Evolutionary conservation across 2,888 invertebrate genomes (phyloP), one percentile per base, ranked within the genome.

Genomic region (Megamerina dolium): DNA sequence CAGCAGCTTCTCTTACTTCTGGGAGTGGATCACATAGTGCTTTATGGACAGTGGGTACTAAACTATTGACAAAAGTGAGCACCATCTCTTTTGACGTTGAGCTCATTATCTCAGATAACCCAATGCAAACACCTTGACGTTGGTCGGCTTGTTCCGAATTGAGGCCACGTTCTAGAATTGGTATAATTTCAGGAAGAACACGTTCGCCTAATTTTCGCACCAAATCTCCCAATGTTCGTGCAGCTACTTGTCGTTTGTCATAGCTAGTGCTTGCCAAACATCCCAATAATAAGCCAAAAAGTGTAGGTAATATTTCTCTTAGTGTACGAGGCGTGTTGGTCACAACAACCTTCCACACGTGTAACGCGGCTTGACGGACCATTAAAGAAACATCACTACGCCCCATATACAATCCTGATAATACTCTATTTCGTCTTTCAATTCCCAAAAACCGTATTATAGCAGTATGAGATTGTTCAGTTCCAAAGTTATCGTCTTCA

Each of bases 291-390:
- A 97, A 75, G 12, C 87, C 81, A 73, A 99, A 99, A 34, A 99
- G 74, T 1, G 94, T 93, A 5, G 94, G 92, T 52, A 99, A 76
- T 60, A 99, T 96, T 78, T 97, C 97, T 48, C 93, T 79, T 33
- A 99, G 75, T 0, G 97, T 97, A 66, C 93, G 81, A 1, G 97
- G 97, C 0, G 97, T 99, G 69, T 99, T 97, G 2, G 95, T 90
- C 2, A 99, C 97, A 2, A 99, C 94, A 54, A 97, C 91, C 77
- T 99, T 99, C 99, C 99, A 99, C 1, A 99, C 97, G 70, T 99
- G 99, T 43, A 96, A 78, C 8, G 99, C 95, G 0, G 96, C 91
- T 75, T 97, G 97, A 0, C 97, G 80, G 18, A 97, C 97, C 85
- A 94, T 89, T 38, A 96, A 75, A 3, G 96, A 93, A 1, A 95